These are phyloP conservation scores for Calameuta filiformis DNA, from an alignment of 2,888 invertebrate genomes.

Conservation along the genomic window DNA sequence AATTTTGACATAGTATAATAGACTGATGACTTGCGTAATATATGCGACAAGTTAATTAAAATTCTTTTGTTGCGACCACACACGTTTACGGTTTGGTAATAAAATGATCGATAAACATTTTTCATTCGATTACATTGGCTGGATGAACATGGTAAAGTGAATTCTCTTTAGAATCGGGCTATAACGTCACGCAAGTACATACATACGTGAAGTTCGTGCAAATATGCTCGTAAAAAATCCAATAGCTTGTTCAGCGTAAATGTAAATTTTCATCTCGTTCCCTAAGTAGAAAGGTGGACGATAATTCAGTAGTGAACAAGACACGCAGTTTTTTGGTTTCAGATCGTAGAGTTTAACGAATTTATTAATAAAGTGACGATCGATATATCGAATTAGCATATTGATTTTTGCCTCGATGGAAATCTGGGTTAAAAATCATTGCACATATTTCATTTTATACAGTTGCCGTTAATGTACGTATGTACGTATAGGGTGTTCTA, in stretches of 20 bases:
- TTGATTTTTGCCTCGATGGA: not conserved
- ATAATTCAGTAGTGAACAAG: not conserved
- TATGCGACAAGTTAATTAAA: not conserved
- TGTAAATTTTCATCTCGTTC: not conserved
- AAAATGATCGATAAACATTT: not conserved
- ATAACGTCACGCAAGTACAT: not conserved
- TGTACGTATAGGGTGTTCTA: not conserved
- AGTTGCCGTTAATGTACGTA: not conserved
- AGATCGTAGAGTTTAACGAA: not conserved
- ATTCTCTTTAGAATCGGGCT: not conserved
- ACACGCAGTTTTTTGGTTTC: not conserved
- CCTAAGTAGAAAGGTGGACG: not conserved
- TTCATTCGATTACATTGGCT: not conserved
- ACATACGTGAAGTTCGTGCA: not conserved
- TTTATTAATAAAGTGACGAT: not conserved
- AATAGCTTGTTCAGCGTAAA: not conserved
- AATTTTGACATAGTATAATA: not conserved
- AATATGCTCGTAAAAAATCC: not conserved
- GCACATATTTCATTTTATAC: not conserved
- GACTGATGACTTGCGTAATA: not conserved
- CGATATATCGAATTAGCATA: not conserved
- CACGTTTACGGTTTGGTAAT: not conserved
- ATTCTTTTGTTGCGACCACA: not conserved
- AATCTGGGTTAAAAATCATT: not conserved
- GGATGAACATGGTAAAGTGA: not conserved